Evolutionary conservation across 2,888 invertebrate genomes (phyloP).

Genomic region (Microdon myrmicae): DNA sequence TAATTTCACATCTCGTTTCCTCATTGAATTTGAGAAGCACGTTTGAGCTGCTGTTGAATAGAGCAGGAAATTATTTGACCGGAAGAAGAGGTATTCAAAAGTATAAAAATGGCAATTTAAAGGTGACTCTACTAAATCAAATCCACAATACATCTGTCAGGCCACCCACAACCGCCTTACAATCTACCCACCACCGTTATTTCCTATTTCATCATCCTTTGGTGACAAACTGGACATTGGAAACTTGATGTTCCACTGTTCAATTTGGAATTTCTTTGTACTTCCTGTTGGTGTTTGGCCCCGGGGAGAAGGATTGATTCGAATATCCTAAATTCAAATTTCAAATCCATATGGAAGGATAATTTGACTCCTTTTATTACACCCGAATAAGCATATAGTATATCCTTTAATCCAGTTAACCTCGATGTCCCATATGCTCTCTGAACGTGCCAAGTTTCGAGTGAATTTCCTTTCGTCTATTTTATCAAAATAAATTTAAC

Average conservation of each 20-base stretch:
- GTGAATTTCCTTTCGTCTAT: conserved; percentile 23
- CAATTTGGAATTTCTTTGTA: conserved; percentile 18
- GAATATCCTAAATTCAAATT: conserved; percentile 46
- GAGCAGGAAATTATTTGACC: conserved; percentile 51
- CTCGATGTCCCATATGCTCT: conserved; percentile 40
- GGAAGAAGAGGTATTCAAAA: conserved; percentile 45
- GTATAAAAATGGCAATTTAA: conserved; percentile 35
- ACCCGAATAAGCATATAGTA: conserved; percentile 52
- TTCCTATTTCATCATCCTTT: no score
- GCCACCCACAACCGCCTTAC: background rate
- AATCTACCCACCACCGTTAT: no score
- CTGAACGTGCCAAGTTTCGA: conserved; percentile 9
- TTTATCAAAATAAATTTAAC: conserved; percentile 50
- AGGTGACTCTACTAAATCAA: conserved; percentile 25
- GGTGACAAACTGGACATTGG: no score
- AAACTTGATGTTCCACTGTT: no score
- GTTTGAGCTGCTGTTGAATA: conserved; percentile 28
- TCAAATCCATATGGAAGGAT: conserved; percentile 51
- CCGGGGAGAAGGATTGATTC: conserved; percentile 4
- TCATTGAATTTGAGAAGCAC: no score
- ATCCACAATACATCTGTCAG: conserved; percentile 1
- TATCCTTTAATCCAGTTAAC: conserved; percentile 52
- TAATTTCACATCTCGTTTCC: no score
- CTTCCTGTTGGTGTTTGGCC: conserved; percentile 2
- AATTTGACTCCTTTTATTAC: conserved; percentile 52